phyloP scores from a whole-genome alignment of 2,113 vertebrate species.

The Plecturocebus donacophilus region DNA sequence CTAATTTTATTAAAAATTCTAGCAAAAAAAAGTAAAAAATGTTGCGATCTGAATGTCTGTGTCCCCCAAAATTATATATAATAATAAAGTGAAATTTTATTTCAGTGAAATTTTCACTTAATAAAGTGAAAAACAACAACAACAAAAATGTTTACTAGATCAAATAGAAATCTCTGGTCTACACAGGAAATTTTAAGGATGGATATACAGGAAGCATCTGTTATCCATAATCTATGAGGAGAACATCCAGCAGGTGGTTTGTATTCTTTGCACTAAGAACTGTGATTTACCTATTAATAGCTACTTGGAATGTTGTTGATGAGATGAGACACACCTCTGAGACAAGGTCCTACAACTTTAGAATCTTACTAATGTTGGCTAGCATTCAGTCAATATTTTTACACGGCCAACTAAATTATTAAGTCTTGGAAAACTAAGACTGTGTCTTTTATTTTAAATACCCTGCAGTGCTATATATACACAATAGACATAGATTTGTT shows the following conservation, averaged over 20 bases:
- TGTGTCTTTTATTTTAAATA: background rate
- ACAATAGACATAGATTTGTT: background rate
- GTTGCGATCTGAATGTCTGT: background rate
- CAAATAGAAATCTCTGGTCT: background rate
- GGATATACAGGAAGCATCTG: background rate
- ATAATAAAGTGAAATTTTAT: too few relatives aligned
- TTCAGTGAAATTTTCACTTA: too few relatives aligned
- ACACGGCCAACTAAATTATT: background rate
- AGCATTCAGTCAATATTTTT: background rate
- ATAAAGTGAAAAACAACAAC: background rate
- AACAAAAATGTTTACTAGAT: background rate
- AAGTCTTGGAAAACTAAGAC: background rate
- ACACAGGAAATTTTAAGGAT: background rate
- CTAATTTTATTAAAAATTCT: constrained; percentile 12
- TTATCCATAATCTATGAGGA: background rate
- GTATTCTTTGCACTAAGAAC: background rate
- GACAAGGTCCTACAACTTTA: background rate
- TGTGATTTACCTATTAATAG: background rate
- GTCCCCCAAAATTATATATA: background rate
- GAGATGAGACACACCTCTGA: background rate
- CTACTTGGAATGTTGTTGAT: background rate
- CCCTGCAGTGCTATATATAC: background rate
- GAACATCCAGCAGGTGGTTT: background rate
- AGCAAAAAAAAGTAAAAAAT: background rate
- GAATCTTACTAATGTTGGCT: background rate